Base-by-base conservation (phyloP, 2,113 vertebrate genomes). In the Morone chrysops region DNA sequence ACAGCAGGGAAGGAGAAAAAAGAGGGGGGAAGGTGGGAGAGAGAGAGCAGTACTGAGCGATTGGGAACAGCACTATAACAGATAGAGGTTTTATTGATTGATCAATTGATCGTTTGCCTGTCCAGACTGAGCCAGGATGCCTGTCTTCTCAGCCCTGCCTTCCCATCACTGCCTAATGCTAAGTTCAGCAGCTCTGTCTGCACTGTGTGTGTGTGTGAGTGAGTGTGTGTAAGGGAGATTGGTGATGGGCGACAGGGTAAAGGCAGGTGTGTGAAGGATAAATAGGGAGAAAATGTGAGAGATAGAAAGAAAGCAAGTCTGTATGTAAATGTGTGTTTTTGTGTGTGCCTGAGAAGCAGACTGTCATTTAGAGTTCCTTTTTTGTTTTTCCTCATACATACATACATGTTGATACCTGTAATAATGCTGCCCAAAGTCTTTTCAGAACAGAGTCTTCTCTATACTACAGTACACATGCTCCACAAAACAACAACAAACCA, bases 41-140 rank as follows among this genome's bases (percentile, higher is more conserved):
- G 12, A 6, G 22, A 10, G n/a, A 65, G 57, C 22, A 50, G 69
- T 25, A 36, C 76, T 65, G 87, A 87, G 80, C 3, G 66, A 90
- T 81, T 85, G 84, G 63, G 45, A 87, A 75, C 68, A 78, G 91
- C 91, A 90, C 84, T 92, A 85, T 86, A 85, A 84, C 87, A 89
- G 82, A 93, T 90, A 93, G 87, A 83, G 78, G 74, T 60, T 82
- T 75, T 89, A 93, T 90, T 92, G 92, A 93, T 83, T 70, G 86
- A 84, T 84, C 79, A 86, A 88, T 92, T 90, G 91, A 93, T 94
- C 41, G 72, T 73, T 83, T 85, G 83, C 70, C 62, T 68, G 75
- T 87, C 80, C 83, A 85, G 85, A 70, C 84, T 78, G 82, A 91
- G 86, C 63, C 87, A 90, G 66, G 78, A 91, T 81, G 66, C 85